These are phyloP conservation scores for Ceryle rudis DNA, from an alignment of 2,797 vertebrate species.

Conservation along the genomic window DNA sequence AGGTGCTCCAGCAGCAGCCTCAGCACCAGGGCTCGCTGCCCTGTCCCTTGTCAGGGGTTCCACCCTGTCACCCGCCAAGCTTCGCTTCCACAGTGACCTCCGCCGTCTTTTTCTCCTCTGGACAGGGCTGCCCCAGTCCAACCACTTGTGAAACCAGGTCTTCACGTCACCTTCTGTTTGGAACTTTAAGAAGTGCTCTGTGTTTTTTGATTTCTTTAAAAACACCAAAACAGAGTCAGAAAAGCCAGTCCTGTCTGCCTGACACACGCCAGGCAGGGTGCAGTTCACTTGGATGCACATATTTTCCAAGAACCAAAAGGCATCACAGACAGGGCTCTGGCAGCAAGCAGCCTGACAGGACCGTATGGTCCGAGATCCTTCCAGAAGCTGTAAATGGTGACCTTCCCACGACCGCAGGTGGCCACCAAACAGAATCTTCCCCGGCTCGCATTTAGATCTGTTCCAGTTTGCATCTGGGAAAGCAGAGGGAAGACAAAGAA, in stretches of 20 bases:
- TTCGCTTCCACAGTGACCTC: conserved; percentile 15
- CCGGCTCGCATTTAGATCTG: conserved; percentile 54
- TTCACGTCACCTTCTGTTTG: background rate
- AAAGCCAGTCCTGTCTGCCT: conserved; percentile 61
- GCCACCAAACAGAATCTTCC: conserved; percentile 64
- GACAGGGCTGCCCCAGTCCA: conserved; percentile 25
- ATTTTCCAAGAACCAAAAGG: conserved; percentile 90
- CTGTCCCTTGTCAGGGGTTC: conserved; percentile 27
- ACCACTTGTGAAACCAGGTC: conserved; percentile 18
- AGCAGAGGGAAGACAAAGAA: conserved; percentile 42
- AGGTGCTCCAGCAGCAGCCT: background rate
- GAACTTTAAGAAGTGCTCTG: conserved; percentile 23
- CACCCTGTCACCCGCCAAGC: background rate
- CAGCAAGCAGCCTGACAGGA: conserved; percentile 86
- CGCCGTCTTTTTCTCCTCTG: conserved; percentile 24
- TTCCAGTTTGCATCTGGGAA: conserved; percentile 77
- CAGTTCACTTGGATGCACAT: conserved; percentile 90
- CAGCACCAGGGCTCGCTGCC: background rate
- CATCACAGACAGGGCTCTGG: conserved; percentile 83
- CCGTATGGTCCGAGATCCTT: conserved; percentile 66
- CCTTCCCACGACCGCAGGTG: conserved; percentile 67
- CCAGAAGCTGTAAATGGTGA: conserved; percentile 72
- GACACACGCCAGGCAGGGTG: conserved; percentile 75
- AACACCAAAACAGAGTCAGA: conserved; percentile 75
- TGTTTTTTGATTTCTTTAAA: conserved; percentile 70